phyloP scores from a whole-genome alignment of 2,113 vertebrate species.

The Datnioides undecimradiatus region DNA sequence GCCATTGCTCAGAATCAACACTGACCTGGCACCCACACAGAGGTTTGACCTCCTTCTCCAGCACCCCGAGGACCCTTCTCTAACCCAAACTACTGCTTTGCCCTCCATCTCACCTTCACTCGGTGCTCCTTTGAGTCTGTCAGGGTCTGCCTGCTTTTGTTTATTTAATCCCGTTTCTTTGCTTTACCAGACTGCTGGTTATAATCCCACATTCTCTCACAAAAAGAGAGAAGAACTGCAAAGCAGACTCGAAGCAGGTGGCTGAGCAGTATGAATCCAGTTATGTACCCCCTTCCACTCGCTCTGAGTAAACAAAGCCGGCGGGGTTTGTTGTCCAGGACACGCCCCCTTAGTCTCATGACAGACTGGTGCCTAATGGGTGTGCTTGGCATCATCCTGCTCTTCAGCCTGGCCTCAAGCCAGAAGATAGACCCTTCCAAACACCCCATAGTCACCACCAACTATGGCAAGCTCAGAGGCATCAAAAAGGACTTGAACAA shows the following conservation, averaged over 20 bases:
- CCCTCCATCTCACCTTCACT: slow-evolving; percentile 14
- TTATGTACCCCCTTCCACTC: slow-evolving; percentile 59
- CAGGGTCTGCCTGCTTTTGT: slow-evolving; percentile 19
- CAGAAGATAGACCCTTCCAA: slow-evolving; percentile 85
- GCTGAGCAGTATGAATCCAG: slow-evolving; percentile 54
- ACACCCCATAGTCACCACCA: slow-evolving; percentile 89
- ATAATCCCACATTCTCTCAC: slow-evolving; percentile 20
- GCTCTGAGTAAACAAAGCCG: slow-evolving; percentile 53
- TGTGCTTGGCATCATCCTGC: slow-evolving; percentile 79
- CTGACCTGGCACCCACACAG: slow-evolving; percentile 50
- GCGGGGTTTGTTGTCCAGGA: slow-evolving; percentile 38
- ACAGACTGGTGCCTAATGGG: slow-evolving; percentile 79
- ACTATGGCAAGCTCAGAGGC: slow-evolving; percentile 91
- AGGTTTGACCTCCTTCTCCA: slow-evolving; percentile 14
- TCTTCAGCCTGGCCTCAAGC: slow-evolving; percentile 80
- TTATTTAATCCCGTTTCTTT: slow-evolving; percentile 17
- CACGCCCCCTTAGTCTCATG: slow-evolving; percentile 49
- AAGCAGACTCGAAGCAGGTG: slow-evolving; percentile 36
- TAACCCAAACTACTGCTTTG: slow-evolving; percentile 9
- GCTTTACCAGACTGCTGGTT: slow-evolving; percentile 19
- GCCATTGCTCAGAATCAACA: slow-evolving; percentile 46
- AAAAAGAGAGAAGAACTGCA: slow-evolving; percentile 7
- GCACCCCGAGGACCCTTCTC: slow-evolving; percentile 20
- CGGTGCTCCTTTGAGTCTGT: background rate
- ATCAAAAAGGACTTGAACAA: slow-evolving; percentile 93